Conservation (phyloP, 2,888 invertebrate species). For the Mellilla xanthometata region DNA sequence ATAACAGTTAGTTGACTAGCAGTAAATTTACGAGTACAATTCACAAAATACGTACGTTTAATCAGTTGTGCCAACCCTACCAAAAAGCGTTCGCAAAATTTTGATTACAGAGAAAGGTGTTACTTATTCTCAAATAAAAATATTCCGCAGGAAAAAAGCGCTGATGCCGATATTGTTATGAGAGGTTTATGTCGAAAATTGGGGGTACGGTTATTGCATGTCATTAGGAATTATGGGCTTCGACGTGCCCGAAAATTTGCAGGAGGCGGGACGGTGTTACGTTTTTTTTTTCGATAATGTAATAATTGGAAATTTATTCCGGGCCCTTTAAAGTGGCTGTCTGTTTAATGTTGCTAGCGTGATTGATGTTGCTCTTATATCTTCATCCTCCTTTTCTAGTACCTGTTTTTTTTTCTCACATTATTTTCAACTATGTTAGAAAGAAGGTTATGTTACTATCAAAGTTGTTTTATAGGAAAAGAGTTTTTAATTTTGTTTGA, state of each 20-base stretch:
- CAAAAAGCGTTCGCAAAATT: constrained; percentile 58
- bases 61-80: constrained; percentile 31
- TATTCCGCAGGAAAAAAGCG: constrained; percentile 58
- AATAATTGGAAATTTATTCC: constrained; percentile 81
- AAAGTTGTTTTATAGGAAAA: too few relatives aligned
- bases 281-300: constrained; percentile 74
- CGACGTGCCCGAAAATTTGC: constrained; percentile 69
- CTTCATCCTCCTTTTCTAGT: too few relatives aligned
- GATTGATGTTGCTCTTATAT: constrained; percentile 21
- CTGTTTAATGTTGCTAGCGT: constrained; percentile 32
- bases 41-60: too few relatives aligned
- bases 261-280: constrained; percentile 59
- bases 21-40: too few relatives aligned
- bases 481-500: too few relatives aligned
- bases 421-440: background rate
- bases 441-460: too few relatives aligned
- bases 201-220: constrained; percentile 83
- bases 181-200: constrained; percentile 82
- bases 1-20: too few relatives aligned
- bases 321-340: constrained; percentile 49
- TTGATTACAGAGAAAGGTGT: constrained; percentile 79
- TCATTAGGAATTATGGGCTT: constrained; percentile 83
- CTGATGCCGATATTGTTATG: constrained; percentile 83
- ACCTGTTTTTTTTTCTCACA: background rate
- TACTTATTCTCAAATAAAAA: constrained; percentile 80